Evolutionary conservation across 2,113 vertebrate genomes (phyloP).

Genomic region (Gadus chalcogrammus): DNA sequence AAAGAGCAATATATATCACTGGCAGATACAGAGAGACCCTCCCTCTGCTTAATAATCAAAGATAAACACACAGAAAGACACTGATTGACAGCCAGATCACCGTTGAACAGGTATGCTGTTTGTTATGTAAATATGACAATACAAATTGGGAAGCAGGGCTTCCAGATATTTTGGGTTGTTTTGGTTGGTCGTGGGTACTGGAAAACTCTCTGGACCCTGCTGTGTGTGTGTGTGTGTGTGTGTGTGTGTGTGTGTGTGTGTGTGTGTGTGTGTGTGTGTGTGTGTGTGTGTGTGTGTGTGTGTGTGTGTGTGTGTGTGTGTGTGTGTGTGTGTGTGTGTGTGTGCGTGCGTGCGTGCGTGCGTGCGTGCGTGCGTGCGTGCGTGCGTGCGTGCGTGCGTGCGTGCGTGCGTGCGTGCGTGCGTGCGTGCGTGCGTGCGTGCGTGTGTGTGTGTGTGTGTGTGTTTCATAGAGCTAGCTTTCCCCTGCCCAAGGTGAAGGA

Average conservation of each 20-base stretch:
- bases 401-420: constrained; percentile 9
- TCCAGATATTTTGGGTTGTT: too few species aligned
- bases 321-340: constrained; percentile 7
- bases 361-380: constrained; percentile 9
- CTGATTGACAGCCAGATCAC: too few species aligned
- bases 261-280: constrained; percentile 10
- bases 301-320: constrained; percentile 15
- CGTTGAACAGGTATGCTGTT: too few species aligned
- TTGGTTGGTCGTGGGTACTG: too few species aligned
- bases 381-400: constrained; percentile 7
- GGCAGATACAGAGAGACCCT: too few species aligned
- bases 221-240: constrained; percentile 11
- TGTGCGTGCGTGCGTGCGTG: background rate
- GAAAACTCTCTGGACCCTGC: constrained; percentile 15
- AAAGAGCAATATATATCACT: too few species aligned
- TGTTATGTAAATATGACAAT: too few species aligned
- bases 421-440: constrained; percentile 9
- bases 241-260: constrained; percentile 1
- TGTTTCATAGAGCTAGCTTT: background rate
- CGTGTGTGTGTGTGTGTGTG: background rate
- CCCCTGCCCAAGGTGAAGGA: constrained; percentile 14
- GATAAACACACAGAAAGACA: constrained; percentile 1
- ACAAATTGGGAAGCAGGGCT: too few species aligned
- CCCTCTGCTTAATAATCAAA: too few species aligned
- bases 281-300: background rate